Evolutionary conservation across 2,888 invertebrate genomes (phyloP).

Genomic region (Acronicta alni): DNA sequence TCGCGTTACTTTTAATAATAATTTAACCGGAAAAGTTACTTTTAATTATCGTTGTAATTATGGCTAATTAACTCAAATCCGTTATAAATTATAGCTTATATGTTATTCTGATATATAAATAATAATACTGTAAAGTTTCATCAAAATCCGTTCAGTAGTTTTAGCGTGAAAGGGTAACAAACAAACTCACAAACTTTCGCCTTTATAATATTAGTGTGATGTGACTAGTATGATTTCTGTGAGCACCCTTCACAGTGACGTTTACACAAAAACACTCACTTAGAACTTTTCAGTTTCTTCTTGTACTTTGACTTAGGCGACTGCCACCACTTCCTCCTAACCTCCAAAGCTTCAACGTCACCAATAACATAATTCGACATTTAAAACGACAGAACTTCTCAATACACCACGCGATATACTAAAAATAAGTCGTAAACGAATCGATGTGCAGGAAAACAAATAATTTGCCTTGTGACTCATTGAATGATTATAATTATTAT

Average conservation of each 20-base stretch:
- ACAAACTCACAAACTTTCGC: too few species aligned
- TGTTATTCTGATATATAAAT: too few species aligned
- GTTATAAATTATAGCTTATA: too few species aligned
- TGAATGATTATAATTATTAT: neutral
- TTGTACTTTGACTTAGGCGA: constrained; percentile 72
- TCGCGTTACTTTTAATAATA: too few species aligned
- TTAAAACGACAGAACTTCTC: constrained; percentile 37
- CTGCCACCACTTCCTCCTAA: constrained; percentile 79
- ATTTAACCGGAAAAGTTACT: too few species aligned
- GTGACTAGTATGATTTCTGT: too few species aligned
- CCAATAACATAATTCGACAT: constrained; percentile 70
- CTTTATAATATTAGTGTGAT: too few species aligned
- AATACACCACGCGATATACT: constrained; percentile 23
- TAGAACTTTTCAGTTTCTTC: constrained; percentile 62
- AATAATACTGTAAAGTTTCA: too few species aligned
- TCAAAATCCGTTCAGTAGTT: too few species aligned
- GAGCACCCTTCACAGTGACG: neutral
- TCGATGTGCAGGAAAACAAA: constrained; percentile 42
- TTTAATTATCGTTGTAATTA: too few species aligned
- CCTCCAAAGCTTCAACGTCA: constrained; percentile 73
- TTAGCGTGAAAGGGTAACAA: too few species aligned
- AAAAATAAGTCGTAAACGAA: constrained; percentile 42
- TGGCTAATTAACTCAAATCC: too few species aligned
- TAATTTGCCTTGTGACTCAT: constrained; percentile 38
- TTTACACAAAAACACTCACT: constrained; percentile 56